Evolutionary conservation across 2,888 invertebrate species (phyloP).

Genomic region (Maniola hyperantus): DNA sequence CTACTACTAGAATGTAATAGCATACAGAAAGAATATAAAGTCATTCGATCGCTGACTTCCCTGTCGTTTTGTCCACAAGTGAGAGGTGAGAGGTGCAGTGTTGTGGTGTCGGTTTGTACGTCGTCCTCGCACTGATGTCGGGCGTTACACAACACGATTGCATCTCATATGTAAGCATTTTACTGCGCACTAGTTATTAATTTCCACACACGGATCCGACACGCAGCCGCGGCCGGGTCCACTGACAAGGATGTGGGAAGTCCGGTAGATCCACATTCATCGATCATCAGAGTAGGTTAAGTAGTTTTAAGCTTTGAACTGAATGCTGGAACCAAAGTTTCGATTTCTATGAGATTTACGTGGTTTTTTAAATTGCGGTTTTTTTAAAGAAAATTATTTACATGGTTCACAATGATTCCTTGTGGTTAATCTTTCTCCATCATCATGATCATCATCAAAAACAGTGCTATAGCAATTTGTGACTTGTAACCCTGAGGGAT

Average conservation of each 20-base stretch:
- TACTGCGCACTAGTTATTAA: neutral
- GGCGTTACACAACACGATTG: neutral
- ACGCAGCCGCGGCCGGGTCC: neutral
- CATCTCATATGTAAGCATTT: neutral
- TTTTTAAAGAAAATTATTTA: too few relatives aligned
- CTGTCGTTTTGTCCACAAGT: neutral
- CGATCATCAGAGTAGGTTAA: neutral
- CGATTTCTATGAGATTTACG: neutral
- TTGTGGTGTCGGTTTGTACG: neutral
- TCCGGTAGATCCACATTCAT: neutral
- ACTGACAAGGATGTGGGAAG: neutral
- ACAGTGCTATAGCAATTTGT: too few relatives aligned
- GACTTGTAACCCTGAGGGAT: too few relatives aligned
- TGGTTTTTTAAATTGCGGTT: too few relatives aligned
- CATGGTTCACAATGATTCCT: neutral
- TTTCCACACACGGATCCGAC: slow-evolving; percentile 4
- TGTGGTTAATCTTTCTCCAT: too few relatives aligned
- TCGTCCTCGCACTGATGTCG: neutral
- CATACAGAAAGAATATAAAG: too few relatives aligned
- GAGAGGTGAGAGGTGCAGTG: neutral
- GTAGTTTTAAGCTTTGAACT: neutral
- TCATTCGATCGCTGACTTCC: neutral
- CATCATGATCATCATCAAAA: too few relatives aligned
- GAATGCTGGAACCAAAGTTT: neutral
- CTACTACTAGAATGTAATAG: too few relatives aligned